These are phyloP conservation scores for Rhimphoctona megacephalus DNA, from an alignment of 2,888 invertebrate genomes.

Conservation along the genomic window DNA sequence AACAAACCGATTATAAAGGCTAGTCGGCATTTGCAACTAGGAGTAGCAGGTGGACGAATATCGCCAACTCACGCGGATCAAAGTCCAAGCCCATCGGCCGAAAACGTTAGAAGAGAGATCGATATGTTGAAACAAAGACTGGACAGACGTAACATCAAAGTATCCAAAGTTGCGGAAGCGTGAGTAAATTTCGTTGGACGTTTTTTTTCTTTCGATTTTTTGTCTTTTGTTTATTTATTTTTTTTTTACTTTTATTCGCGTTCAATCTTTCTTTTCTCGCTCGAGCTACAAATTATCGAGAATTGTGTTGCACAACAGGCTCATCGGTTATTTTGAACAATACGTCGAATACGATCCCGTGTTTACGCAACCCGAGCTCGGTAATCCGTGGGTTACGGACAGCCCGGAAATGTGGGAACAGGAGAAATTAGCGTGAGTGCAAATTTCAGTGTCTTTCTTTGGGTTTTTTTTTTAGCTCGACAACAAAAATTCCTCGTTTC, in stretches of 20 bases:
- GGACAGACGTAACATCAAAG: slow-evolving; percentile 94
- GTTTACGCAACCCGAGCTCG: slow-evolving; percentile 95
- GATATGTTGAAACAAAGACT: slow-evolving; percentile 91
- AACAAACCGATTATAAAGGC: slow-evolving; percentile 85
- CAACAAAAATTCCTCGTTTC: slow-evolving; percentile 29
- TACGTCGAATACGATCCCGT: slow-evolving; percentile 98
- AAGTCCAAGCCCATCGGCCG: slow-evolving; percentile 87
- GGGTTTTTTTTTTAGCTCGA: neutral
- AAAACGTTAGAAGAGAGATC: slow-evolving; percentile 90
- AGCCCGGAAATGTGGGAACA: slow-evolving; percentile 99
- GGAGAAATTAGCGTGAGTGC: slow-evolving; percentile 93
- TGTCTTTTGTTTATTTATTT: slow-evolving; percentile 13
- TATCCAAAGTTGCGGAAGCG: slow-evolving; percentile 98
- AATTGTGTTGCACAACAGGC: slow-evolving; percentile 85
- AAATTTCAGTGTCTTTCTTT: slow-evolving; percentile 20
- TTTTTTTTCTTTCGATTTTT: slow-evolving; percentile 20
- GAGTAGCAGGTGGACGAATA: slow-evolving; percentile 86
- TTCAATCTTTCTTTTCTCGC: slow-evolving; percentile 38
- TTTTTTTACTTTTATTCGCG: slow-evolving; percentile 25
- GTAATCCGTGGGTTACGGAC: slow-evolving; percentile 99
- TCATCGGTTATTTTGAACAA: slow-evolving; percentile 97
- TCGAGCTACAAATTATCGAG: slow-evolving; percentile 57
- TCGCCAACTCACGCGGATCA: slow-evolving; percentile 86
- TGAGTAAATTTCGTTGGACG: slow-evolving; percentile 86
- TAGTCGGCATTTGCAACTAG: slow-evolving; percentile 83